Percentiles rank a stretch among this genome's conserved stretches.
Evolutionary conservation across 2,888 invertebrate genomes (phyloP).

Genomic region (Melinaea menophilus): DNA sequence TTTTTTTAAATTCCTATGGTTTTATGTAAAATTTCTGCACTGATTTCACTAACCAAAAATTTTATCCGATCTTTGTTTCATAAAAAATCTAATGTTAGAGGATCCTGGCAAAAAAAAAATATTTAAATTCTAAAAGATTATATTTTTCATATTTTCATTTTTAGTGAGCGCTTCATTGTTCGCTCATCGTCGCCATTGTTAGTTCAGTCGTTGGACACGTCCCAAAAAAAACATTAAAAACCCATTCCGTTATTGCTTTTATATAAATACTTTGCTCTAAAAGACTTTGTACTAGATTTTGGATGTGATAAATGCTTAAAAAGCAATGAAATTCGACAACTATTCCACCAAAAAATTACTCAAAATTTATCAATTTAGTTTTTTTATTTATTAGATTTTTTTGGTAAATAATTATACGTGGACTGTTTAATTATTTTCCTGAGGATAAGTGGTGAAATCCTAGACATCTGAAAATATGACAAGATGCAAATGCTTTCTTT

Average conservation of each 20-base stretch:
- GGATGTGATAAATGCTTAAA: neutral
- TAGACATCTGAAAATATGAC: no score
- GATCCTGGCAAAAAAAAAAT: neutral
- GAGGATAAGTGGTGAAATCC: no score
- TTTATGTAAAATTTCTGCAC: no score
- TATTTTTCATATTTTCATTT: slow-evolving; percentile 14
- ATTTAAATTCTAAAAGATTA: slow-evolving; percentile 9
- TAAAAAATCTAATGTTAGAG: no score
- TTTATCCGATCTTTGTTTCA: neutral
- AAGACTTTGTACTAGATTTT: neutral
- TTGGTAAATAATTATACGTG: no score
- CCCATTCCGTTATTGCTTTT: slow-evolving; percentile 12
- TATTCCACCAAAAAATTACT: no score
- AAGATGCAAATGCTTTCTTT: no score
- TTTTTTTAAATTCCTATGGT: no score
- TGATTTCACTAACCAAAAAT: neutral
- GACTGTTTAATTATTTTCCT: no score
- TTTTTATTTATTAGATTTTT: no score
- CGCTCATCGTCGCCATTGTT: slow-evolving; percentile 18
- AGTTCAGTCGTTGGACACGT: slow-evolving; percentile 20
- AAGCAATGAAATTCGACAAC: no score
- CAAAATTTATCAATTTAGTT: no score
- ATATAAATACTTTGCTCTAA: slow-evolving; percentile 9
- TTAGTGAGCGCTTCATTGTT: slow-evolving; percentile 8
- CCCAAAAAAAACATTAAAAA: slow-evolving; percentile 21